phyloP scores from a whole-genome alignment of 2,113 vertebrate species.

The Gavia stellata region DNA sequence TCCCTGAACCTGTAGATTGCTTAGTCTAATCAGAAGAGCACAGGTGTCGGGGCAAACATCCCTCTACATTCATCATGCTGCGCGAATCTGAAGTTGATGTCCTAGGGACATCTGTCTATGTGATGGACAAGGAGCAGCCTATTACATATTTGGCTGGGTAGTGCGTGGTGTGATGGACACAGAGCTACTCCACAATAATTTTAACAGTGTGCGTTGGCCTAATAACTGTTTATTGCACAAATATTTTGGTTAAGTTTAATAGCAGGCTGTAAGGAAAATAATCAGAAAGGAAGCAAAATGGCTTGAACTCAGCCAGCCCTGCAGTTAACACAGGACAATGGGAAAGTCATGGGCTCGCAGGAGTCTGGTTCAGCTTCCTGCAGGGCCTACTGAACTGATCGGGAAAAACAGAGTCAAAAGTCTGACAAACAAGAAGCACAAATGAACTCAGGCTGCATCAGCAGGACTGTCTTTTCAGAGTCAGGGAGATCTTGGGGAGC shows the following conservation, averaged over 20 bases:
- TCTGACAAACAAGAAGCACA: constrained; percentile 6
- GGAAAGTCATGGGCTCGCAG: constrained; percentile 40
- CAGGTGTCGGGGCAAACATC: fast-evolving
- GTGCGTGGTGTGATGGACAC: background rate
- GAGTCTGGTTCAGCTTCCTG: constrained; percentile 40
- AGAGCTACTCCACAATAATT: background rate
- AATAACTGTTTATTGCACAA: background rate
- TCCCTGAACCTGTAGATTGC: background rate
- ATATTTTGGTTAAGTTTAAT: constrained; percentile 1
- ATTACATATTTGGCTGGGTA: background rate
- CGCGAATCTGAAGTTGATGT: background rate
- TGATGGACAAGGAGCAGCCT: background rate
- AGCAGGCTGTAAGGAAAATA: background rate
- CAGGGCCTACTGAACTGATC: constrained; percentile 46
- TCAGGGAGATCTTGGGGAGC: constrained; percentile 30
- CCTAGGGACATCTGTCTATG: background rate
- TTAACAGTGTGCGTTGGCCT: background rate
- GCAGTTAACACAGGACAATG: constrained; percentile 17
- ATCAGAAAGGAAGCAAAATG: constrained; percentile 16
- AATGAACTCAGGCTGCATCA: constrained; percentile 51
- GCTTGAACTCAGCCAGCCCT: background rate
- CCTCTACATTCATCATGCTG: fast-evolving
- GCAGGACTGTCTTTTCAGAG: constrained; percentile 44
- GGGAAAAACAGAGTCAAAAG: constrained; percentile 26
- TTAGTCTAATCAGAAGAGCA: background rate